Evolutionary conservation across 2,797 vertebrate genomes (phyloP).

Genomic region (Liasis olivaceus): DNA sequence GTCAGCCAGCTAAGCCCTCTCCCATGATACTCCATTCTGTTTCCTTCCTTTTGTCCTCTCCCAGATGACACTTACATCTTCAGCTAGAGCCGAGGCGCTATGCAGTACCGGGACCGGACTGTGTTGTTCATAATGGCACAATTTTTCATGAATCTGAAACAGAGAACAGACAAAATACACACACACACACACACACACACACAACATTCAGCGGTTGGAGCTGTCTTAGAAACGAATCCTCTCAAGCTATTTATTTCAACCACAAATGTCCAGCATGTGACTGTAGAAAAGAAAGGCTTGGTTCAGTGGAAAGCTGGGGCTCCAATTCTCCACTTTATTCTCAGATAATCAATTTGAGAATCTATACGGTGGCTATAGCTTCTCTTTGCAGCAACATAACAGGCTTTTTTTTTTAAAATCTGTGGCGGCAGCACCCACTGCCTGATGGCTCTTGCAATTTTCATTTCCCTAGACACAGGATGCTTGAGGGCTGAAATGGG

Average conservation of each 20-base stretch:
- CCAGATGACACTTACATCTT: slow-evolving; percentile 82
- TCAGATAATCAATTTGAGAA: background rate
- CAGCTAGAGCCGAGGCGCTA: slow-evolving; percentile 86
- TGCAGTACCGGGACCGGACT: slow-evolving; percentile 88
- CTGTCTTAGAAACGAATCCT: background rate
- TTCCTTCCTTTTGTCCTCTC: background rate
- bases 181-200: background rate
- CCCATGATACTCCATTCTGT: background rate
- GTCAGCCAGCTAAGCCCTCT: too few species aligned
- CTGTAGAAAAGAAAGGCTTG: background rate
- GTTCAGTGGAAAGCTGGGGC: background rate
- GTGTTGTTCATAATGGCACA: slow-evolving; percentile 88
- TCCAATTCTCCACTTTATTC: background rate
- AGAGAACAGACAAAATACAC: slow-evolving; percentile 14
- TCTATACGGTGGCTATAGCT: background rate
- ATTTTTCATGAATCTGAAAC: slow-evolving; percentile 90
- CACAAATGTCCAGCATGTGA: background rate
- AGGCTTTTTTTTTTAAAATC: background rate
- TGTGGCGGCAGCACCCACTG: background rate
- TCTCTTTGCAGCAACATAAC: background rate
- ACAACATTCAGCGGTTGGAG: background rate
- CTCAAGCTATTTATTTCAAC: background rate
- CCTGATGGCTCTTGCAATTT: background rate
- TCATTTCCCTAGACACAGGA: background rate
- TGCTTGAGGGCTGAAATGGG: background rate